Conservation (phyloP, 2,797 vertebrate species). For the Sebastes miniatus region DNA sequence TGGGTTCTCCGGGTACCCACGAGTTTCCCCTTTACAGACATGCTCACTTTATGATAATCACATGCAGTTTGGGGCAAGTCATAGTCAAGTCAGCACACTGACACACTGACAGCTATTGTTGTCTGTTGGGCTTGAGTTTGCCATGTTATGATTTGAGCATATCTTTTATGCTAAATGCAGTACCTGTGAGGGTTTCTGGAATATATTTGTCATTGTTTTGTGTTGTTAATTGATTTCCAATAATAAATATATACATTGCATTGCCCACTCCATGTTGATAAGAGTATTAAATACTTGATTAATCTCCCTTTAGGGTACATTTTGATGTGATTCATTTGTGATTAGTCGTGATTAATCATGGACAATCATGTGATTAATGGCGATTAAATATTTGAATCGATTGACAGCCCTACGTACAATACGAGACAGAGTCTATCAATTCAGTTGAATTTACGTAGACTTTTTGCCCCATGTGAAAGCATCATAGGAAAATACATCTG, state of each 20-base stretch:
- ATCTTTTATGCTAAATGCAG: too few relatives aligned
- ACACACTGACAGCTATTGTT: too few relatives aligned
- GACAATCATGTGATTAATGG: not conserved
- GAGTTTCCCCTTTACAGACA: too few relatives aligned
- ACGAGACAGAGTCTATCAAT: not conserved
- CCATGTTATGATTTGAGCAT: too few relatives aligned
- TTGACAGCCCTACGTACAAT: not conserved
- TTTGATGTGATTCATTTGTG: not conserved
- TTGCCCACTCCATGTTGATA: not conserved
- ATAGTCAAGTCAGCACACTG: too few relatives aligned
- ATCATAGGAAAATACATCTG: not conserved
- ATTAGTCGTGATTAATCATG: not conserved
- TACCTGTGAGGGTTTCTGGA: too few relatives aligned
- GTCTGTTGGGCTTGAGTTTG: accelerated
- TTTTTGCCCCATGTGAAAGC: not conserved
- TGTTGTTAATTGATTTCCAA: not conserved
- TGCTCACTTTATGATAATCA: too few relatives aligned
- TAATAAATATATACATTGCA: not conserved
- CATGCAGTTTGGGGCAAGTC: too few relatives aligned
- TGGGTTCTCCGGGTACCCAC: too few relatives aligned
- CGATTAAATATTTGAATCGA: not conserved
- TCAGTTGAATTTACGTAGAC: not conserved
- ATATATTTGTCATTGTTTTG: not conserved
- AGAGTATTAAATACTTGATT: not conserved
- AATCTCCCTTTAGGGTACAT: not conserved